Evolutionary conservation across 2,888 invertebrate species (phyloP), one percentile per base, ranked within the genome.

Genomic region (Clusia tigrina): DNA sequence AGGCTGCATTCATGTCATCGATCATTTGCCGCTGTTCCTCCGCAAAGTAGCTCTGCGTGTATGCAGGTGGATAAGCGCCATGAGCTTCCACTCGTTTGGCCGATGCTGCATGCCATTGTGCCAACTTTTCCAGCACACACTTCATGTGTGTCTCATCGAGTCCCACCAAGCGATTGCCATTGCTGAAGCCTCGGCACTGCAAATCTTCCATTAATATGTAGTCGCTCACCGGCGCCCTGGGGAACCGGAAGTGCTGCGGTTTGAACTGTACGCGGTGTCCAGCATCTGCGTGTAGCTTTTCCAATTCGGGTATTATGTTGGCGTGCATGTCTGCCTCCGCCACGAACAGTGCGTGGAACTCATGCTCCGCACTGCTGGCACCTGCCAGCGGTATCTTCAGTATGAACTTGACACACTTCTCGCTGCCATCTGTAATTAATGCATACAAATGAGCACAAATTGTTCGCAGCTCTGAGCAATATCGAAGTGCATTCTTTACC

Each of bases 71-170:
- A 56, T 69, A 74, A 10, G 37, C 20, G 1, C 73, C 73, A 23
- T 63, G 67, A 6, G 57, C 62, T 22, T 65, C 69, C 2, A 66
- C 67, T 2, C 70, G 65, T 24, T 67, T 67, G 1, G 70, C 74
- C 1, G 76, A 76, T 1, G 71, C 72, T 1, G 76, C 76, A 69
- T 77, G 77, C 23, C 74, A 70, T 57, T 73, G 62, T 22, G 76
- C 74, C 20, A 76, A 38, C 12, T 69, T 64, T 57, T 66, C 59
- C 9, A 77, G 61, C 6, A 67, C 70, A 2, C 66, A 32, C 53
- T 72, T 60, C 1, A 70, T 67, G 25, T 76, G 74, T 2, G 63
- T 62, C 53, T 67, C 64, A 55, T 74, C 68, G 1, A 77, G 65
- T 15, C 76, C 74, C 17, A 69, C 67, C 1, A 65, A 61, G 2